Conservation (phyloP, 2,888 invertebrate genomes). For the Eupelmus urozonus region DNA sequence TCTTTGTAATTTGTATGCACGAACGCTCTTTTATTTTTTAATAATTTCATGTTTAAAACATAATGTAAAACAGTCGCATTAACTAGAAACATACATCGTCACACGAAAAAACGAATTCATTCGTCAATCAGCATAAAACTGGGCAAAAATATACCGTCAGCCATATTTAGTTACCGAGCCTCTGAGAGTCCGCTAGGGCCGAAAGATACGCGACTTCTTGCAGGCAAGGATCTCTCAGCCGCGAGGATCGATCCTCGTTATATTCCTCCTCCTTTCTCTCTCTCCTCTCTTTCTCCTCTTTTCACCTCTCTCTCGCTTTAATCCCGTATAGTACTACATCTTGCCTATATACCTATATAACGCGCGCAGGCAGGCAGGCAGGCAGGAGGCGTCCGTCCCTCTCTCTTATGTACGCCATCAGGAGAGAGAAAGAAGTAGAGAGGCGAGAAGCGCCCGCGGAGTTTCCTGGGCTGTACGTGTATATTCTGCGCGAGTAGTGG, state of each 20-base stretch:
- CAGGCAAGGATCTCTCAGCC: conserved; percentile 42
- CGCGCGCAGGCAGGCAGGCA: too few relatives aligned
- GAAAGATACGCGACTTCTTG: neutral
- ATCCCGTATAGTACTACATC: neutral
- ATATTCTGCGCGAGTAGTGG: conserved; percentile 12
- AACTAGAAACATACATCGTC: too few relatives aligned
- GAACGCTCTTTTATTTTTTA: too few relatives aligned
- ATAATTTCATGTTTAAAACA: too few relatives aligned
- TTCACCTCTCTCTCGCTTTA: conserved; percentile 25
- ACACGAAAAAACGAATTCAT: too few relatives aligned
- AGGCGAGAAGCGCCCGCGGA: conserved; percentile 1
- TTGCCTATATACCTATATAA: too few relatives aligned
- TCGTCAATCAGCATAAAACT: too few relatives aligned
- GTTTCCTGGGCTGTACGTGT: conserved; percentile 6
- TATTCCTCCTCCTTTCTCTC: conserved; percentile 28
- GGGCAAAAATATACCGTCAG: neutral
- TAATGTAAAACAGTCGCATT: too few relatives aligned
- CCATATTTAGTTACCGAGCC: conserved; percentile 23
- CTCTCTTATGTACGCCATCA: neutral
- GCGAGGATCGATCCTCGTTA: conserved; percentile 54
- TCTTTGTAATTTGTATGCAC: too few relatives aligned
- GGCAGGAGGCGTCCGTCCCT: neutral
- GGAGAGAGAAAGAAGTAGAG: conserved; percentile 10
- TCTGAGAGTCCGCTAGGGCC: neutral
- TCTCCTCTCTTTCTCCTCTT: conserved; percentile 18